A percentile compares a stretch with the other conserved stretches of the same genome.
These are phyloP conservation scores for Onychomys arenicola DNA, from an alignment of 2,797 vertebrate species.

Conservation along the genomic window DNA sequence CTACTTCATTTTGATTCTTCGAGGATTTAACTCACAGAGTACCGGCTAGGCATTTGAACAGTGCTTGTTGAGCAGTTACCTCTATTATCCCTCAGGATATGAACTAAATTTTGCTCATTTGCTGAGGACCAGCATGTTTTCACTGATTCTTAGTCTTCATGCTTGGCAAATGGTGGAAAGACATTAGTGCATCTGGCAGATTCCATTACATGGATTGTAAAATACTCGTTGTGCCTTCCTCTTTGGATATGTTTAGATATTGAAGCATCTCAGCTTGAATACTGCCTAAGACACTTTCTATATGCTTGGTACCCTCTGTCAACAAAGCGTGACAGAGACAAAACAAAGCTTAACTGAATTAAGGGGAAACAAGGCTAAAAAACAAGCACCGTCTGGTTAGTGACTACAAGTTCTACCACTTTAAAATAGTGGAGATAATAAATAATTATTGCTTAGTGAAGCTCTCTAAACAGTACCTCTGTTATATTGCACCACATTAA, in stretches of 20 bases:
- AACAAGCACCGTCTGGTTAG: background rate
- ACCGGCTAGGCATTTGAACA: background rate
- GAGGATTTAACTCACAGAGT: background rate
- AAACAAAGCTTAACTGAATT: background rate
- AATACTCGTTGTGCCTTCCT: fast-evolving
- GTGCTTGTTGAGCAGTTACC: background rate
- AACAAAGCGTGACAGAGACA: background rate
- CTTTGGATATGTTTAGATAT: background rate
- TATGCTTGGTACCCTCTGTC: background rate
- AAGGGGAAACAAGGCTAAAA: background rate
- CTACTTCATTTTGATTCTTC: background rate
- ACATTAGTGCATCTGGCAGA: background rate
- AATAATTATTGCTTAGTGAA: constrained; percentile 40
- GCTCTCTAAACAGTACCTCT: constrained; percentile 55
- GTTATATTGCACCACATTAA: constrained; percentile 66
- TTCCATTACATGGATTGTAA: background rate
- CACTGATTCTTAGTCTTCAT: background rate
- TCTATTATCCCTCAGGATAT: background rate
- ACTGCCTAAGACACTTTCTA: background rate
- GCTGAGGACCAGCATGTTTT: background rate
- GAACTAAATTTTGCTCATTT: background rate
- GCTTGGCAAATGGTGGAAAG: background rate
- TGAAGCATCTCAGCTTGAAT: background rate
- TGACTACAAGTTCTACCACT: background rate
- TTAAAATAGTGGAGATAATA: constrained; percentile 36